These are phyloP conservation scores for Gallinago media DNA, from an alignment of 2,113 vertebrate genomes.

Conservation along the genomic window DNA sequence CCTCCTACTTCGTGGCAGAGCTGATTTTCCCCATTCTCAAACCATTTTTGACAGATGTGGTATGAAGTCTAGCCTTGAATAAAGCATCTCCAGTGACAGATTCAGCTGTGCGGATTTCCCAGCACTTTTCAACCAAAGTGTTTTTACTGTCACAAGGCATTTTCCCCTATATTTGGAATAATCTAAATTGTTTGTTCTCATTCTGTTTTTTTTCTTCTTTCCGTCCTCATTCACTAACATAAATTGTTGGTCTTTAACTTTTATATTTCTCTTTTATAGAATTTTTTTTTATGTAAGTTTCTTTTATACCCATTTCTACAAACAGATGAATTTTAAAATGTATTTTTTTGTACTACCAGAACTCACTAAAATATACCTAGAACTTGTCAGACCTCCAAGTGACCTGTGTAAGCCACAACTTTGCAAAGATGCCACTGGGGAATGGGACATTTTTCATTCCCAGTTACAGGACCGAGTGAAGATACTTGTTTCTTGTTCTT, in stretches of 20 bases:
- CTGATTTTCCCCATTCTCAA: constrained; percentile 26
- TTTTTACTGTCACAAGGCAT: neutral
- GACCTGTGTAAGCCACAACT: neutral
- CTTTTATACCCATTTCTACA: neutral
- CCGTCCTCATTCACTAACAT: neutral
- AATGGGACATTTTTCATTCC: neutral
- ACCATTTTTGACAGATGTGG: constrained; percentile 48
- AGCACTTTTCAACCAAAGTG: neutral
- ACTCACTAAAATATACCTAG: neutral
- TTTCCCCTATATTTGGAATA: neutral
- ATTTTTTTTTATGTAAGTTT: neutral
- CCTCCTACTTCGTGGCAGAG: constrained; percentile 36
- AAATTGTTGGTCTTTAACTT: neutral
- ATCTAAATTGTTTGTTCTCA: neutral
- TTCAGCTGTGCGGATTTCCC: neutral
- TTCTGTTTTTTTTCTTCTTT: neutral
- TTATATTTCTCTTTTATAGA: neutral
- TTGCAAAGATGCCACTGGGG: neutral
- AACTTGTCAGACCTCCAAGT: neutral
- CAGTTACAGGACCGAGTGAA: neutral
- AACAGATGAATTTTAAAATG: neutral
- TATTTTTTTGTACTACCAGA: neutral
- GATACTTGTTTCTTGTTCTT: neutral
- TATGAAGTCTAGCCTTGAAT: constrained; percentile 39
- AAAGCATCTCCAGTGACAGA: constrained; percentile 16